Base-by-base conservation (phyloP, 2,888 invertebrate species). In the Mythimna pallens region DNA sequence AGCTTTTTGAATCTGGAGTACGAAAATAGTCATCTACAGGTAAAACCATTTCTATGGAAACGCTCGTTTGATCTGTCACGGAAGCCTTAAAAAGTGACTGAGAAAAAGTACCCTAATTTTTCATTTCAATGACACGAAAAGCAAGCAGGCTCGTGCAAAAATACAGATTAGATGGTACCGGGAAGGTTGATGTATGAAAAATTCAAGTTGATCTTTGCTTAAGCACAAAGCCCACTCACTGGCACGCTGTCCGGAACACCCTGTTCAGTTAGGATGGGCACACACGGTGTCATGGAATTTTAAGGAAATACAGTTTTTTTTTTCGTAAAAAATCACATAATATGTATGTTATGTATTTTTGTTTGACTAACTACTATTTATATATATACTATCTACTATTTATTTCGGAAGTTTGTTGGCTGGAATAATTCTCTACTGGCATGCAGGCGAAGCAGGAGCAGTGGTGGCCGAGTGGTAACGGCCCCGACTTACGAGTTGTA, bases 161-260 rank as follows among this genome's bases (percentile, higher is more conserved):
- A 67, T 71, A 67, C 71, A 73, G 71, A 74, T 76, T 68, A 82
- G 52, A 55, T 62, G 54, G 54, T 68, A 70, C 71, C 80, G 65
- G 70, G 68, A 69, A 65, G 66, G 83, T 73, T 77, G 73, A 73
- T 75, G 73, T 84, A 82, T 85, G 80, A 84, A 85, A 85, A 85
- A 84, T 84, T 84, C 80, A 84, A 80, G 80, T 85, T 85, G 64
- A 82, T 85, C 85, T 76, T 80, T 80, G 80, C 77, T 69, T 74
- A 71, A 82, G 74, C 76, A 81, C 76, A 81, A 76, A 82, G 85
- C 80, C 76, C 75, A 82, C 83, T 83, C 77, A 73, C 78, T 52
- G 70, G 61, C 67, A 58, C 67, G 59, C 34, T 62, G 59, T 63
- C 65, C 62, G 62, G 62, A 65, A 62, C 54, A 25, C 68, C 43